Evolutionary conservation across 2,113 vertebrate species (phyloP).

Genomic region (Geothlypis trichas): DNA sequence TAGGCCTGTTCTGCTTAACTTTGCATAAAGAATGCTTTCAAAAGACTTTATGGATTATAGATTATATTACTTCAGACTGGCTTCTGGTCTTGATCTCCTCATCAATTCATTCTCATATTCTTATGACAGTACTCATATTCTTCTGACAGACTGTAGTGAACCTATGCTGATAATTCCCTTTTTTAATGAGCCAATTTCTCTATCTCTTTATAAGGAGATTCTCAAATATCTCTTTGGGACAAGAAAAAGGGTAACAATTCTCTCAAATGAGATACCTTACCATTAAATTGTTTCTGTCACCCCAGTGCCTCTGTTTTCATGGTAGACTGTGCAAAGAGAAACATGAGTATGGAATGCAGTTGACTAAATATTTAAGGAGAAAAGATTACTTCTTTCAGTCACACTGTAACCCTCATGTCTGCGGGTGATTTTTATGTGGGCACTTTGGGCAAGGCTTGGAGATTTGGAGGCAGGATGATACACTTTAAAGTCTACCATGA

Average conservation of each 20-base stretch:
- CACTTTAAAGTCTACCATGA: fast-evolving
- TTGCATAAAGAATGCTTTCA: conserved; percentile 51
- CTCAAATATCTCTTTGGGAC: not conserved
- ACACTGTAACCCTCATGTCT: not conserved
- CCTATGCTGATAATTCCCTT: conserved; percentile 1
- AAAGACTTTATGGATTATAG: conserved; percentile 43
- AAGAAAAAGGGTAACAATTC: not conserved
- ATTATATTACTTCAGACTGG: conserved; percentile 47
- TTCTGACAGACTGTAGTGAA: conserved; percentile 41
- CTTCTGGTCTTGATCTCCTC: conserved; percentile 37
- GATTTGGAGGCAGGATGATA: not conserved
- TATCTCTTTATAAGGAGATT: not conserved
- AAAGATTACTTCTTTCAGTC: not conserved
- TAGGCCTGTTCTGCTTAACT: conserved; percentile 58
- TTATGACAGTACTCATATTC: conserved; percentile 35
- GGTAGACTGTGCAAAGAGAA: not conserved
- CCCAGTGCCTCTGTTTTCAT: not conserved
- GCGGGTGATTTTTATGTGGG: not conserved
- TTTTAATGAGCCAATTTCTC: conserved; percentile 35
- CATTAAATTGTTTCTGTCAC: not conserved
- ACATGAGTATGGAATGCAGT: not conserved
- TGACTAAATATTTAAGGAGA: not conserved
- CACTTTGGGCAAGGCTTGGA: not conserved
- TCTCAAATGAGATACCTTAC: not conserved
- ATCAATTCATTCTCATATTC: conserved; percentile 19